Conservation (phyloP, 2,888 invertebrate genomes). For the Shargacucullia verbasci region DNA sequence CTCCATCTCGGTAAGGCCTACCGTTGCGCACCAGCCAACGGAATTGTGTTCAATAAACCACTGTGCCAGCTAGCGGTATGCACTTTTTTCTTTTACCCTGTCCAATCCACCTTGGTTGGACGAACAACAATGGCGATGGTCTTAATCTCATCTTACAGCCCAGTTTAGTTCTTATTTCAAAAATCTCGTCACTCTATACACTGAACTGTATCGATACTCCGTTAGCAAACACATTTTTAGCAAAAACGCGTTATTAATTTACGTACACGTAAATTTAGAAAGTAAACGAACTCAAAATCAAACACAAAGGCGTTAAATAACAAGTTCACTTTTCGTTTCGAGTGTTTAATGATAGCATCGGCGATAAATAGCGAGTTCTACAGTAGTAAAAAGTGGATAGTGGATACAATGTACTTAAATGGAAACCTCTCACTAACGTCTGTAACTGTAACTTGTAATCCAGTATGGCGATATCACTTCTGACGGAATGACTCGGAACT, state of each 20-base stretch:
- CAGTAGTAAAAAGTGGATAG: slow-evolving; percentile 69
- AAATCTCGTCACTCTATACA: slow-evolving; percentile 18
- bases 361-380: slow-evolving; percentile 68
- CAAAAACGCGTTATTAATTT: slow-evolving; percentile 39
- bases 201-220: slow-evolving; percentile 21
- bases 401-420: slow-evolving; percentile 69
- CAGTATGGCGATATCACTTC: slow-evolving; percentile 62
- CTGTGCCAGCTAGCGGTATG: slow-evolving; percentile 87
- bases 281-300: slow-evolving; percentile 71
- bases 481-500: slow-evolving; percentile 61
- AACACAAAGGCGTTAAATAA: slow-evolving; percentile 64
- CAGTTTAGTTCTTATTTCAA: slow-evolving; percentile 40
- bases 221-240: slow-evolving; percentile 17
- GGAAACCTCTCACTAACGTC: slow-evolving; percentile 72
- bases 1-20: slow-evolving; percentile 60
- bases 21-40: slow-evolving; percentile 73
- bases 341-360: slow-evolving; percentile 71
- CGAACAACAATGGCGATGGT: slow-evolving; percentile 70
- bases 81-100: slow-evolving; percentile 76
- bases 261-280: slow-evolving; percentile 66
- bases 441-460: slow-evolving; percentile 69
- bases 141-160: slow-evolving; percentile 34
- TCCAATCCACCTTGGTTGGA: slow-evolving; percentile 69
- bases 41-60: slow-evolving; percentile 85
- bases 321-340: slow-evolving; percentile 77